Percentiles rank a stretch among this genome's conserved stretches.
Conservation (phyloP, 2,888 invertebrate species). For the Furcula furcula region DNA sequence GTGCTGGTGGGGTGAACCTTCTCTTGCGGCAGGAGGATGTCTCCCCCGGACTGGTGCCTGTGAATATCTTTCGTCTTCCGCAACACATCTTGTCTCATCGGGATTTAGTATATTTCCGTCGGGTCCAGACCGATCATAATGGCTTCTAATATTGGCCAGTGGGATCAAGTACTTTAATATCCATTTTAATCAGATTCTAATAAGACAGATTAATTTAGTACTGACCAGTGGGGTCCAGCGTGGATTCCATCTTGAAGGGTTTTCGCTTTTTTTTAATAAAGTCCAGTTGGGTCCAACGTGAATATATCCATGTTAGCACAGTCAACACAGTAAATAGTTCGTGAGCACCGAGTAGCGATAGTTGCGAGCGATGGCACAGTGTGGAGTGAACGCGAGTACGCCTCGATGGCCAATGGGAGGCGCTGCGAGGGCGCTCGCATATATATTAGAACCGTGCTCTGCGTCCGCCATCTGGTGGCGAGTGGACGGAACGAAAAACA, state of each 20-base stretch:
- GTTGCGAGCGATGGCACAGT: conserved; percentile 38
- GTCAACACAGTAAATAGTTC: conserved; percentile 58
- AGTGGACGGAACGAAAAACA: conserved; percentile 41
- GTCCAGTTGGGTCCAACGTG: conserved; percentile 74
- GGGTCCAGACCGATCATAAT: conserved; percentile 71
- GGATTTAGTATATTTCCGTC: conserved; percentile 70
- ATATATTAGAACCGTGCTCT: conserved; percentile 62
- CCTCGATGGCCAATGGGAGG: conserved; percentile 65
- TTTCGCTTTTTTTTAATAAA: conserved; percentile 50
- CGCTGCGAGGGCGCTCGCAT: conserved; percentile 48
- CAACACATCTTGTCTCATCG: conserved; percentile 68
- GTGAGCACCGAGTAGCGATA: conserved; percentile 46
- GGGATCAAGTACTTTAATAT: conserved; percentile 58
- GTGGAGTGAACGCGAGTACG: conserved; percentile 56
- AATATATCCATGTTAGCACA: conserved; percentile 73
- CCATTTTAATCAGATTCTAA: conserved; percentile 49
- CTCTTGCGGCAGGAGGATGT: conserved; percentile 76
- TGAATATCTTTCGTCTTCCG: conserved; percentile 66
- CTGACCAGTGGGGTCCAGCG: conserved; percentile 72
- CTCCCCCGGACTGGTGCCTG: conserved; percentile 69
- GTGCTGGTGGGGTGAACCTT: conserved; percentile 52
- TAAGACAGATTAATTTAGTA: conserved; percentile 33
- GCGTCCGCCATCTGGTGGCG: conserved; percentile 60
- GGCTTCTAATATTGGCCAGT: conserved; percentile 63
- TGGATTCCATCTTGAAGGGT: conserved; percentile 50